A percentile compares a stretch with the other conserved stretches of the same genome.
These are phyloP conservation scores for Xylocampa areola DNA, from an alignment of 2,888 invertebrate genomes.

Conservation along the genomic window DNA sequence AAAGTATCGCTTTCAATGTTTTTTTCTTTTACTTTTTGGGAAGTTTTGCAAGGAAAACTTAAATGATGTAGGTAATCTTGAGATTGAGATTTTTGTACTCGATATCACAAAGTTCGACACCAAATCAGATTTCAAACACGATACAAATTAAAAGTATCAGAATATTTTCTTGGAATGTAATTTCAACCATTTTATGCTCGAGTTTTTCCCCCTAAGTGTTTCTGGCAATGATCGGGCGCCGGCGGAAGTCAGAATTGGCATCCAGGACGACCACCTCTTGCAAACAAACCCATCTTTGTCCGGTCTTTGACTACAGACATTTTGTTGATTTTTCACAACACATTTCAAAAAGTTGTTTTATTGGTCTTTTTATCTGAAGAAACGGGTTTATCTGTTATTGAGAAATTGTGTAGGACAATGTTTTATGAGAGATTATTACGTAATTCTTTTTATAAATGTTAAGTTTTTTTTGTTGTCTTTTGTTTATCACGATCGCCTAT, in stretches of 20 bases:
- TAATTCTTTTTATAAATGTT: neutral
- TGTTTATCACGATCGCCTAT: no score
- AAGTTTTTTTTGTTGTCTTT: neutral
- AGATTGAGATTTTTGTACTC: no score
- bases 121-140: conserved; percentile 1
- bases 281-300: conserved; percentile 74
- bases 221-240: conserved; percentile 84
- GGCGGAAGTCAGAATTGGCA: conserved; percentile 82
- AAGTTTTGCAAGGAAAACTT: no score
- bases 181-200: conserved; percentile 36
- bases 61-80: no score
- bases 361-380: conserved; percentile 27
- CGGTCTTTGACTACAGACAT: conserved; percentile 38
- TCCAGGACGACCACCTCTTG: conserved; percentile 77
- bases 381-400: conserved; percentile 19
- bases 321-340: conserved; percentile 13
- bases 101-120: conserved; percentile 6
- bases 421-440: neutral
- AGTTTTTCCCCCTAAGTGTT: conserved; percentile 74
- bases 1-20: conserved; percentile 11
- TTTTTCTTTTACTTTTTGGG: conserved; percentile 1
- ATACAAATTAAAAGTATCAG: conserved; percentile 14
- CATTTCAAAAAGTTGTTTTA: conserved; percentile 26
- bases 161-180: conserved; percentile 30
- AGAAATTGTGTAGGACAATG: neutral